Evolutionary conservation across 2,888 invertebrate species (phyloP), one percentile per base, ranked within the genome.

Genomic region (Apeira syringaria): DNA sequence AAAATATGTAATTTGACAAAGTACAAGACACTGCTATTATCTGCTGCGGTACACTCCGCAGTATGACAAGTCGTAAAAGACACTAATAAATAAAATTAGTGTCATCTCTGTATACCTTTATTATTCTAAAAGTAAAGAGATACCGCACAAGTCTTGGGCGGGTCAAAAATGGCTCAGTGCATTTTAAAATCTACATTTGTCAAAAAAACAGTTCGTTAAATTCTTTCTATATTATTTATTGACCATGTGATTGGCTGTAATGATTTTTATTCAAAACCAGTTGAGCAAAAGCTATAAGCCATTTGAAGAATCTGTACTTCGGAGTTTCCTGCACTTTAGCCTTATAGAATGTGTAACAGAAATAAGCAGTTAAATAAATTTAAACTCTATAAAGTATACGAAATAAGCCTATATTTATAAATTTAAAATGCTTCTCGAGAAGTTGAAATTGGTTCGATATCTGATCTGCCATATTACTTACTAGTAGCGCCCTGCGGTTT

Each of bases 51-150:
- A 70, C 65, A 75, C 77, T 74, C 75, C 73, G 75, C 80, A 81
- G 80, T 80, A 74, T 77, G 74, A 79, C 76, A 67, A 57, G 59
- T 71, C 61, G 69, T 79, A 83, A 86, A 81, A 76, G 71, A 63
- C 33, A 68, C 70, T 78, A 86, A 87, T 87, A 87, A 88, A 88
- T 87, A 80, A 87, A 86, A 85, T 86, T 84, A 79, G 77, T 72
- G 68, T 67, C 76, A 29, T 40, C 7, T 31, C n/a, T 18, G 2
- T 31, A 29, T 24, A 8, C 68, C 62, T 53, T 54, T 46, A 59
- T 72, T 68, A 70, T 75, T 73, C 18, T 62, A 65, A 34, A 18
- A 15, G 60, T 38, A 64, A 67, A 69, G 61, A 73, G 68, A 68
- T 30, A 61, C 77, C 78, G 75, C 62, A 4, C n/a, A 15, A 32